phyloP scores from a whole-genome alignment of 2,888 invertebrate genomes.

The Tuberolachnus salignus region DNA sequence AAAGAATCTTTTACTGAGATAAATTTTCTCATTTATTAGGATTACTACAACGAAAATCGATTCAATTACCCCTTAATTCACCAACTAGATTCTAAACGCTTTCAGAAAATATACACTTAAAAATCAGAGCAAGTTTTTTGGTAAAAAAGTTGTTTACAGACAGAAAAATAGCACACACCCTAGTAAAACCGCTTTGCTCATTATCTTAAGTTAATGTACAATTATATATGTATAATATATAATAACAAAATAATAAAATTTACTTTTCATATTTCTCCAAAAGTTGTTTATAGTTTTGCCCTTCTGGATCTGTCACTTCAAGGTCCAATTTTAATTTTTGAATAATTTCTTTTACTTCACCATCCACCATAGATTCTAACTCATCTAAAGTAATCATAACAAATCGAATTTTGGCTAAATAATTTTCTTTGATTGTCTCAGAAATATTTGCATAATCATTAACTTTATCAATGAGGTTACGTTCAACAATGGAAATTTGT shows the following conservation, averaged over 20 bases:
- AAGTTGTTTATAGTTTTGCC: constrained; percentile 29
- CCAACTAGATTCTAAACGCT: too few relatives aligned
- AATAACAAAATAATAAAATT: background rate
- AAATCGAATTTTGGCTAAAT: constrained; percentile 38
- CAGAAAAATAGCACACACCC: too few relatives aligned
- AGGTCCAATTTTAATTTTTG: constrained; percentile 44
- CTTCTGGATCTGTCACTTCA: constrained; percentile 26
- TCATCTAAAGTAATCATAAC: constrained; percentile 36
- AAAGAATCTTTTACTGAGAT: too few relatives aligned
- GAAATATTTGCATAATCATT: constrained; percentile 43
- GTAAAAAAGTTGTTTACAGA: too few relatives aligned
- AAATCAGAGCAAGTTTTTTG: too few relatives aligned
- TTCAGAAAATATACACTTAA: too few relatives aligned
- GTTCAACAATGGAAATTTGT: constrained; percentile 48
- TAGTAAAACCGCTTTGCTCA: too few relatives aligned
- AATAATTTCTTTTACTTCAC: constrained; percentile 45
- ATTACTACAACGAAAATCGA: too few relatives aligned
- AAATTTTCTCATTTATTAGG: too few relatives aligned
- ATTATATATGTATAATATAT: background rate
- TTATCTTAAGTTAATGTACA: background rate
- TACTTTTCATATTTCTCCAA: constrained; percentile 49
- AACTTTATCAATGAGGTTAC: constrained; percentile 42
- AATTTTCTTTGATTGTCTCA: constrained; percentile 35
- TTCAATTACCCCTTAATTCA: too few relatives aligned
- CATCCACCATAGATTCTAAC: constrained; percentile 43